Base-by-base conservation (phyloP, 2,113 vertebrate species). In the Ochotona princeps region DNA sequence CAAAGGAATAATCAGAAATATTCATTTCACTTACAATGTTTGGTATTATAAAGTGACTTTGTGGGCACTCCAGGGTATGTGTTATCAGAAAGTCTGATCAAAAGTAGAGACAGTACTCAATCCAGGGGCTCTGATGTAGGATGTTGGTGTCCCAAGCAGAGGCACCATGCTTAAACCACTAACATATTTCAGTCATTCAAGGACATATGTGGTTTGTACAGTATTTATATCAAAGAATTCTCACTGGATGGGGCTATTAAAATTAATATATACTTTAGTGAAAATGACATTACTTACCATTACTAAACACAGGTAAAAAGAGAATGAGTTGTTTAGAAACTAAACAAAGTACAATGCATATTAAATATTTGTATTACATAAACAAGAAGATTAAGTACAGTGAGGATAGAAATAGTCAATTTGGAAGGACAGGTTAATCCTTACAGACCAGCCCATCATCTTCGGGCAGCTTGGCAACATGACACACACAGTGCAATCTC, bases 211-310 rank as follows among this genome's bases (percentile, higher is more conserved):
- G 20, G 9, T 76, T 35, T n/a, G 5, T 30, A 28, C 9, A 51
- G 60, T 35, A 84, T 17, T 83, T 69, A 18, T 0, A 44, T 80
- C 35, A 92, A 87, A 92, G n/a, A 73, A 17, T 26, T 87, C 35
- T 75, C 20, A 54, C 3, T 51, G 32, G 80, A 61, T 47, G 11
- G 15, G 30, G 14, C 14, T 18, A 65, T 80, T 38, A 70, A 21
- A 51, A 49, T 14, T 18, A 75, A 91, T 84, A 70, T 81, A 35
- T 65, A 76, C 57, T 85, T 72, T 66, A 66, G 78, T 30, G 35
- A 85, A 79, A 69, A 11, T 26, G 9, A 9, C 57, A 28, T 63
- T 6, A 4, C 11, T 63, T 6, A 4, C 11, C 83, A 65, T 51
- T 35, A 66, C 18, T 81, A 66, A 82, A 1, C 60, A 21, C 51